phyloP scores from a whole-genome alignment of 2,113 vertebrate species.

The Bos javanicus region DNA sequence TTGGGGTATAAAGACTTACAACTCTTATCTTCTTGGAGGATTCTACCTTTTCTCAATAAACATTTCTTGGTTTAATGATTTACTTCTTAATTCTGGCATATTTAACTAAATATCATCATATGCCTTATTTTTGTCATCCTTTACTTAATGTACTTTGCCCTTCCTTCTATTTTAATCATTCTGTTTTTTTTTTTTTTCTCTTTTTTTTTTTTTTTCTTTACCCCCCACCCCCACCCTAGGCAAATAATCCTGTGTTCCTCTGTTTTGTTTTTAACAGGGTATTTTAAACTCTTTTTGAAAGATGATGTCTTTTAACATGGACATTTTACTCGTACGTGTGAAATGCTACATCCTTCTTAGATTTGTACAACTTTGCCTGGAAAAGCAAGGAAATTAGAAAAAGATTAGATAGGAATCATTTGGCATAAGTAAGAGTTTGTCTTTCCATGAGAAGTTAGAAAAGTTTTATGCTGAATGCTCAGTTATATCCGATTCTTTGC shows the following conservation, averaged over 20 bases:
- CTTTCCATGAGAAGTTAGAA: not conserved
- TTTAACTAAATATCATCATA: not conserved
- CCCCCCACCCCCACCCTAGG: no score
- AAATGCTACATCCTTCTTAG: not conserved
- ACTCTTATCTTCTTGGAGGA: not conserved
- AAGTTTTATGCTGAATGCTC: not conserved
- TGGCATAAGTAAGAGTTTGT: not conserved
- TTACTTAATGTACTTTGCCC: not conserved
- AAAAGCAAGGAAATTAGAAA: not conserved
- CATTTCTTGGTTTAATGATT: not conserved
- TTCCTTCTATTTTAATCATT: constrained; percentile 3
- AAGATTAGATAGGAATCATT: not conserved
- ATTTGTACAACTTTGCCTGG: not conserved
- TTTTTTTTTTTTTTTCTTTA: no score
- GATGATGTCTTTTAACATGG: not conserved
- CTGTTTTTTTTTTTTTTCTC: not conserved
- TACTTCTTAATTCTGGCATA: not conserved
- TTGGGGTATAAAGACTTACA: not conserved
- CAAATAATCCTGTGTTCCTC: no score
- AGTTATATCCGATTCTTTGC: not conserved
- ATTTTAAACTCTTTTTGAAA: not conserved
- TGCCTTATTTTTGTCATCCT: not conserved
- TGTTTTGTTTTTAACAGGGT: not conserved
- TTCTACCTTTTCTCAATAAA: not conserved
- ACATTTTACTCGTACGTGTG: not conserved